A percentile compares a stretch with the other conserved stretches of the same genome.
phyloP scores from a whole-genome alignment of 2,797 vertebrate genomes.

The Tadarida brasiliensis region DNA sequence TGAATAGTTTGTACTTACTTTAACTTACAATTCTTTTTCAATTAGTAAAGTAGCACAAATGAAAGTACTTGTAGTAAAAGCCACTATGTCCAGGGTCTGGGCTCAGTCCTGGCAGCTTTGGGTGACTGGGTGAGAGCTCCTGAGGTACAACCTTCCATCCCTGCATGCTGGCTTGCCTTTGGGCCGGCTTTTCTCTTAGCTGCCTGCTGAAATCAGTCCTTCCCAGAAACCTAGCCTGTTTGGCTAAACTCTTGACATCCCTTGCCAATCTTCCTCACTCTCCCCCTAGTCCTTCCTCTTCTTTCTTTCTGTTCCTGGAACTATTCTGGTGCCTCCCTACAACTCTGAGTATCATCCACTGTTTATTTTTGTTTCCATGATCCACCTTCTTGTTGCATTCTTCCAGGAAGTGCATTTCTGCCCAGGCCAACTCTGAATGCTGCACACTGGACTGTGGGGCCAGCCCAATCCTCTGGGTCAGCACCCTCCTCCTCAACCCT shows the following conservation, averaged over 20 bases:
- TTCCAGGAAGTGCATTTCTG: slow-evolving; percentile 37
- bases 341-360: background rate
- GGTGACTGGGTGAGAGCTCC: background rate
- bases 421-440: background rate
- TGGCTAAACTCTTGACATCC: background rate
- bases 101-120: background rate
- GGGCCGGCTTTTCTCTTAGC: background rate
- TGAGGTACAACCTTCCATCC: background rate
- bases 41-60: background rate
- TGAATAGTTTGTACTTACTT: background rate
- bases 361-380: background rate
- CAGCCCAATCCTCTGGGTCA: background rate
- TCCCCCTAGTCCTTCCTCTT: background rate
- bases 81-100: background rate
- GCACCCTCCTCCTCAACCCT: background rate
- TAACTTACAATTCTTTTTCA: background rate
- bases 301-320: background rate
- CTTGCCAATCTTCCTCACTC: background rate
- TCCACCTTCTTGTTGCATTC: background rate
- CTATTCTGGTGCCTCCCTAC: background rate
- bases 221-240: background rate
- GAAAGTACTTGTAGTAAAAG: background rate
- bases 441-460: background rate
- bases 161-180: background rate
- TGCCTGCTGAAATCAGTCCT: background rate